Evolutionary conservation across 2,888 invertebrate species (phyloP), one percentile per base, ranked within the genome.

Genomic region (Micropterix aruncella): DNA sequence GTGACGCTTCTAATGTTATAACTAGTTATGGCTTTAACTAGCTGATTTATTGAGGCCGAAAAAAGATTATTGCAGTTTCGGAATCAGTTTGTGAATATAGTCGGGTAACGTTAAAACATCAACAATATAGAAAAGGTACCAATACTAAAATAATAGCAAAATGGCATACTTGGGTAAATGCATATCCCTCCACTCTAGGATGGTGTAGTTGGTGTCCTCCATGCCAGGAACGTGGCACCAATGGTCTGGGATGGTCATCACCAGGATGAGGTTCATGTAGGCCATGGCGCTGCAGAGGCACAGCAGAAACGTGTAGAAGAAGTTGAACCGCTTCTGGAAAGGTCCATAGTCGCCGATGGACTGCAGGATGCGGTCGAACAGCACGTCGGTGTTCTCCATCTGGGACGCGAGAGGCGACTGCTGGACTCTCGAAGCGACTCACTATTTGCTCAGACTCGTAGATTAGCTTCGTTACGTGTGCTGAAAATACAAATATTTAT

Each of bases 171-270:
- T 63, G 27, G 77, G 77, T 52, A 76, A 54, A 7, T 73, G 72
- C 9, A 73, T 46, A 19, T 58, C 55, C 47, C 66, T 69, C 74
- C 77, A 77, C 49, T 70, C 56, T 3, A 65, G 62, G 5, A 61
- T 12, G 0, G 70, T 61, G 37, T 62, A 60, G 55, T 71, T 70
- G 12, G 67, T 38, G 16, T 38, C 14, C 39, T 69, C 63, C 40
- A 65, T 56, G 18, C 75, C 73, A 1, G 74, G 69, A 15, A 76
- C 73, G 41, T 60, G 57, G 50, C 77, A 77, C 73, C 74, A 74
- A 55, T 77, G 75, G 40, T 75, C 69, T 2, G 76, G 75, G 42
- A 70, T 64, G 45, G 70, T 66, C 44, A 77, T 55, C 16, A 72
- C 69, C 52, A 77, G 57, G 19, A 75, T 65, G 7, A 71, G 60